Evolutionary conservation across 2,888 invertebrate genomes (phyloP), one percentile per base, ranked within the genome.

Genomic region (Microctonus brassicae): DNA sequence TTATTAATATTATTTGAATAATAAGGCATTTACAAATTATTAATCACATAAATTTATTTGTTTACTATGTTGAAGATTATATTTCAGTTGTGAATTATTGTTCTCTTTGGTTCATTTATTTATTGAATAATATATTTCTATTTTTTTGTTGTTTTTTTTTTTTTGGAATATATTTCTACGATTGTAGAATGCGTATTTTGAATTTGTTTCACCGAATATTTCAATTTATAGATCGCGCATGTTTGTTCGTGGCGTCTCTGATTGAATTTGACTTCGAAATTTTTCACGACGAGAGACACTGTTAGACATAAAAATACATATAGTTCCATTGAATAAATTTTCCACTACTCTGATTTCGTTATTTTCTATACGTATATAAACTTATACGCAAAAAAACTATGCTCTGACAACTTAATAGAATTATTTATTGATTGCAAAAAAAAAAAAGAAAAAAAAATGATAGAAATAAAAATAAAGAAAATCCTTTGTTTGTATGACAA

Each of bases 251-350:
- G 17, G 47, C 2, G 17, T 47, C 6, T 47, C 9, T 47, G 47
- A 47, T 47, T 47, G 47, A 47, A 47, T 47, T 47, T 47, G 47
- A 47, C 47, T 47, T 47, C 17, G 47, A 47, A 47, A 47, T 47
- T 47, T 39, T 39, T 47, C 17, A 47, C 5, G 7, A n/a, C 36
- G 1, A 47, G 1, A 47, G 47, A 47, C 17, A 47, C 20, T 47
- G 17, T 17, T 20, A 17, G 17, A 42, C n/a, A n/a, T 17, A 47
- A 1, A 17, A 7, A 6, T 17, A 47, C 6, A 47, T 17, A 17
- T 7, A 6, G 47, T 47, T 47, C 5, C 17, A 4, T 29, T 7
- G 17, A 47, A 47, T 47, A 20, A 47, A 47, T 47, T 47, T 47
- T 20, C 17, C 47, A 17, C 20, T n/a, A 47, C 17, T 17, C 20